Conservation (phyloP, 2,888 invertebrate species). For the Liodrosophila aerea region DNA sequence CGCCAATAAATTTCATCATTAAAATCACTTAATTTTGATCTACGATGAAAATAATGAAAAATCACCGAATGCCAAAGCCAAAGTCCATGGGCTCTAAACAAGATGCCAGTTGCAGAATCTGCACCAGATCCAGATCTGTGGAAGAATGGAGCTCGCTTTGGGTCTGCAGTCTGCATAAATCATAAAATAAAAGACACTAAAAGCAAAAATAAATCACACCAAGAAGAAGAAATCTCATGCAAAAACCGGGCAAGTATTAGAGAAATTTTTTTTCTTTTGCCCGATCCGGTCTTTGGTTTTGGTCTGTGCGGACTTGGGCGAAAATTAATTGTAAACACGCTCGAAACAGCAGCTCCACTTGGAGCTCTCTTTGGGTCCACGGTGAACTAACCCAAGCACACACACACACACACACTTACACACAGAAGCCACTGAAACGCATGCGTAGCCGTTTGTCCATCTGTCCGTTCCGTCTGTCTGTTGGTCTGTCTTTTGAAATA, state of each 20-base stretch:
- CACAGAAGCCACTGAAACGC: conserved; percentile 13
- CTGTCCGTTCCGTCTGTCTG: conserved; percentile 9
- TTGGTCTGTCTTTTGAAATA: conserved; percentile 60
- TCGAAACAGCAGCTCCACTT: conserved; percentile 3
- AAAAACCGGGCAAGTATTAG: conserved; percentile 64
- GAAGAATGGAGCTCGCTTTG: conserved; percentile 18
- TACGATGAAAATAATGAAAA: conserved; percentile 64
- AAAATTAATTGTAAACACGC: conserved; percentile 63
- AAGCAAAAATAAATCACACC: conserved; percentile 72
- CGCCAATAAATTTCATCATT: conserved; percentile 69
- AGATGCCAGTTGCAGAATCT: conserved; percentile 6
- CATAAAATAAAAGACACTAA: conserved; percentile 75
- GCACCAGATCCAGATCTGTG: conserved; percentile 7
- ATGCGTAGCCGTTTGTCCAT: conserved; percentile 26
- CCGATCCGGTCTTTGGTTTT: conserved; percentile 38
- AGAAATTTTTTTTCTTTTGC: conserved; percentile 43
- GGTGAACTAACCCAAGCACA: conserved; percentile 6
- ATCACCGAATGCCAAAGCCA: conserved; percentile 51
- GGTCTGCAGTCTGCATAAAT: conserved; percentile 58
- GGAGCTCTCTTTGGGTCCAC: conserved; percentile 24
- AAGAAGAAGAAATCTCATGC: conserved; percentile 16
- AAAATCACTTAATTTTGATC: conserved; percentile 71
- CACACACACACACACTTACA: background rate
- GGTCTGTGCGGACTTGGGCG: conserved; percentile 24
- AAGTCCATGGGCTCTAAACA: conserved; percentile 7